Evolutionary conservation across 2,797 vertebrate genomes (phyloP), one percentile per base, ranked within the genome.

Genomic region (Danio jaintianensis): DNA sequence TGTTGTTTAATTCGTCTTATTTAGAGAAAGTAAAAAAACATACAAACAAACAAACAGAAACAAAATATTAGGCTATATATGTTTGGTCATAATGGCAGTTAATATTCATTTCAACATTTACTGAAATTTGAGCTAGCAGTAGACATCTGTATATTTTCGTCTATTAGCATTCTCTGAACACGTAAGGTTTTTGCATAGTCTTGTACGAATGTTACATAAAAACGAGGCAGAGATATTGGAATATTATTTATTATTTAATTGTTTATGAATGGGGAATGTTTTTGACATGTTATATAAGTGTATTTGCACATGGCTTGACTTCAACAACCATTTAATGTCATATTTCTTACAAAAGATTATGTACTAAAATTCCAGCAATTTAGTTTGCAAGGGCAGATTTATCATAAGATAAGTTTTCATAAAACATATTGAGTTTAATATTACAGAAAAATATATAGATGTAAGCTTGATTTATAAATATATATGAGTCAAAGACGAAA

Each of bases 181-280:
- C 13, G 59, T 6, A 16, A 8, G 6, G 10, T 9, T 47, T 18
- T 36, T 13, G 5, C n/a, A 50, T 13, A 13, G 5, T 52, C 45
- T 48, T 59, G 42, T 8, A 16, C 29, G 82, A 42, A 42, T 62
- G 22, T 29, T n/a, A 68, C 58, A 82, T 66, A 81, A 78, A 70
- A 81, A 72, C 6, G 36, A 83, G 62, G 48, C 80, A 40, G 47
- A 59, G 62, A 43, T 81, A 70, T 83, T 82, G 85, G 72, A 76
- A 82, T 80, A 77, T 85, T 71, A 73, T 87, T 86, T 89, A 80
- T 88, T 85, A 78, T 80, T 82, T 52, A 73, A 74, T 75, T 55
- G 38, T 64, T 69, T 72, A 82, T 75, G 70, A 82, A 71, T 64
- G 56, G 73, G 74, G 73, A 74, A 80, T 82, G 56, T 73, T 78